Base-by-base conservation (phyloP, 2,113 vertebrate species). In the Poeciliopsis retropinna region DNA sequence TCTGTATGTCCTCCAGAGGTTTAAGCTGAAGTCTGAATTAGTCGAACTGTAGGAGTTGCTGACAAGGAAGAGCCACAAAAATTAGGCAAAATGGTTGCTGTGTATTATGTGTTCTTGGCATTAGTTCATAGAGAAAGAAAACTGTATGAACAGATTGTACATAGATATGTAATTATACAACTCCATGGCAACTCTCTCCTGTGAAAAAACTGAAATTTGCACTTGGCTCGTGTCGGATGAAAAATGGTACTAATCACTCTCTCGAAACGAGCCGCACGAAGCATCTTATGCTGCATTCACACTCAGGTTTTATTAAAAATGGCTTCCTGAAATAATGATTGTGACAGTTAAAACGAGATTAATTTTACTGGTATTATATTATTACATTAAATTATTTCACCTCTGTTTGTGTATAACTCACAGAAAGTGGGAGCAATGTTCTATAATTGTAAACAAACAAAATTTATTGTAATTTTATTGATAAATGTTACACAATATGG, bases 191-290 rank as follows among this genome's bases (percentile, higher is more conserved):
- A 30, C 60, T n/a, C 54, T 63, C 19, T 44, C n/a, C 69, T 44
- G 60, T 72, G 60, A 17, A 61, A 62, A 61, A 29, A 37, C 8
- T 32, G 63, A 28, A 63, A 47, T 63, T 44, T n/a, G 39, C 32
- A 3, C 70, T 70, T 15, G 22, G 68, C 32, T 70, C 34, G 51
- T 37, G 47, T 32, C 61, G 37, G 57, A 19, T 29, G 14, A 28
- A 60, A 71, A 72, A 44, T n/a, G 54, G 69, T 32, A 39, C n/a
- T 63, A 62, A 72, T 72, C 28, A 72, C 37, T 31, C 11, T 22
- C 19, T n/a, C 25, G 19, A 31, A 30, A 72, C 11, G 62, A 41
- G 27, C 12, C 37, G 17, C 39, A 14, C 22, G 25, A 71, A 61
- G 22, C 28, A 3, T 27, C 19, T 28, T 60, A 12, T 15, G 4